Evolutionary conservation across 2,797 vertebrate genomes (phyloP).

Genomic region (Falco naumanni): DNA sequence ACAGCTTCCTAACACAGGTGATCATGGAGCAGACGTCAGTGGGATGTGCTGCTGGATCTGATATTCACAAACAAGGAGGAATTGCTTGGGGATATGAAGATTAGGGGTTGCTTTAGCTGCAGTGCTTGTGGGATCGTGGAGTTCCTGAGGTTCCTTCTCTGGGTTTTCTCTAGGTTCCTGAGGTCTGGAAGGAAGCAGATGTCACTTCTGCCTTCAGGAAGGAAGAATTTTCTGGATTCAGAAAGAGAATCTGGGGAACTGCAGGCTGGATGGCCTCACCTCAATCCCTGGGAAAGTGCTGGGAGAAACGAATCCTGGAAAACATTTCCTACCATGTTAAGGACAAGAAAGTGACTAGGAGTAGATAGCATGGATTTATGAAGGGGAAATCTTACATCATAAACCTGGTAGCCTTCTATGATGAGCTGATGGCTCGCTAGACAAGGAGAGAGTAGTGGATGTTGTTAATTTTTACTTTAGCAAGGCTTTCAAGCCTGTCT

Average conservation of each 20-base stretch:
- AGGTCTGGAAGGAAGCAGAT: no score
- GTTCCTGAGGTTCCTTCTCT: no score
- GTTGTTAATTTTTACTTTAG: background rate
- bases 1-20: no score
- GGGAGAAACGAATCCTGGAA: background rate
- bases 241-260: background rate
- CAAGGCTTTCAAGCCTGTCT: background rate
- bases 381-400: background rate
- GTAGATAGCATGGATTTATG: background rate
- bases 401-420: no score
- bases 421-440: background rate
- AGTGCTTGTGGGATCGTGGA: no score
- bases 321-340: background rate
- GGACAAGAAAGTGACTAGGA: background rate
- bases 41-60: no score
- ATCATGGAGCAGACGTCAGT: no score
- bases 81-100: no score
- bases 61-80: no score
- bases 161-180: no score
- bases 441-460: background rate
- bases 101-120: no score
- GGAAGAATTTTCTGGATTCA: background rate
- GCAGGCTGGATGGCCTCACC: background rate
- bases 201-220: background rate
- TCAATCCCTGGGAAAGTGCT: background rate